Conservation (phyloP, 2,888 invertebrate genomes). For the Melipona bicolor region DNA sequence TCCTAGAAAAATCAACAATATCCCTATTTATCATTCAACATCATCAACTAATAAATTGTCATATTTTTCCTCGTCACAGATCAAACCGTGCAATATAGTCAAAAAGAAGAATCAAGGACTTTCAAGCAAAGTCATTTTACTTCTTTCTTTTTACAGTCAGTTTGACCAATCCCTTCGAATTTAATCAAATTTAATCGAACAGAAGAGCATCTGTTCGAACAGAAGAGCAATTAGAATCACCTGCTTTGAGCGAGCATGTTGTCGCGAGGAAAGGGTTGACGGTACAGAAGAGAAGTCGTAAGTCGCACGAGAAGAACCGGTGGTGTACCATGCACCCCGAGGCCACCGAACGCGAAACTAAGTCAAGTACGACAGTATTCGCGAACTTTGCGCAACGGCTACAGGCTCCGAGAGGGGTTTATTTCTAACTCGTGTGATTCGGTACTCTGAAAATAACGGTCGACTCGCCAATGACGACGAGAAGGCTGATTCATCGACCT, state of each 20-base stretch:
- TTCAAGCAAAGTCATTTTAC: too few relatives aligned
- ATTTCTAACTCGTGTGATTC: constrained; percentile 80
- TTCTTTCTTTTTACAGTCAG: background rate
- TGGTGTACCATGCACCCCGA: constrained; percentile 61
- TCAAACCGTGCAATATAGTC: background rate
- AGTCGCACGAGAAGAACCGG: constrained; percentile 54
- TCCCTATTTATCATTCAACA: background rate
- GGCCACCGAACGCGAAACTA: constrained; percentile 75
- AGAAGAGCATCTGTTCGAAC: background rate
- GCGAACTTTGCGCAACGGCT: constrained; percentile 75
- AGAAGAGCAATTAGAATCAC: constrained; percentile 23
- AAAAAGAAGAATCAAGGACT: background rate
- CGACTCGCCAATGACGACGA: constrained; percentile 65
- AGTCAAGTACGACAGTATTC: constrained; percentile 77
- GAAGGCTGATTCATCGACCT: constrained; percentile 69
- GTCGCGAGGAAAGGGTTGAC: constrained; percentile 22
- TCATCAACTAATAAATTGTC: background rate
- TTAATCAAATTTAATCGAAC: background rate
- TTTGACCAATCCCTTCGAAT: background rate
- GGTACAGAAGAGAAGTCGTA: constrained; percentile 37
- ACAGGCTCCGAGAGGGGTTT: constrained; percentile 69
- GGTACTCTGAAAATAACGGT: constrained; percentile 78
- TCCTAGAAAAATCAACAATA: constrained; percentile 85
- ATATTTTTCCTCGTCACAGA: too few relatives aligned
- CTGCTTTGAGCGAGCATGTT: constrained; percentile 66